A percentile compares a stretch with the other conserved stretches of the same genome.
Conservation (phyloP, 2,888 invertebrate species). For the Ichneumoninae sp. region DNA sequence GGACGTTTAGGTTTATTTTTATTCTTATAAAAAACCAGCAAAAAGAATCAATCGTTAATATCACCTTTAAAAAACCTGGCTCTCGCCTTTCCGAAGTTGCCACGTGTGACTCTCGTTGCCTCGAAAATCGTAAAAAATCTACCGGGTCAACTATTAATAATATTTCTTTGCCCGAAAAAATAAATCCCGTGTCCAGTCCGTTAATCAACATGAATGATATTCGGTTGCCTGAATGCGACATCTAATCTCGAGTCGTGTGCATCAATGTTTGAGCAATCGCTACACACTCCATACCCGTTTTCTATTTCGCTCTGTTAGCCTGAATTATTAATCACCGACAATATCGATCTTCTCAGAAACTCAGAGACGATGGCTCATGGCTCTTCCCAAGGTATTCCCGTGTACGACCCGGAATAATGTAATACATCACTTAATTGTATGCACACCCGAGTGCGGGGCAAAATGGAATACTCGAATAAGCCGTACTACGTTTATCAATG, state of each 20-base stretch:
- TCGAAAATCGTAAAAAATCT: not conserved
- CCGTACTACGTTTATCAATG: too few species aligned
- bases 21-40: not conserved
- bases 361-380: not conserved
- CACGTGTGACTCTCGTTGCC: not conserved
- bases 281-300: not conserved
- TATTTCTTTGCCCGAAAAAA: not conserved
- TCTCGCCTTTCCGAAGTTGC: not conserved
- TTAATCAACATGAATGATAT: not conserved
- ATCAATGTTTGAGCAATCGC: not conserved
- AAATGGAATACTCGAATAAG: too few species aligned
- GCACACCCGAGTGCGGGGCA: too few species aligned
- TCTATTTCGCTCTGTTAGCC: not conserved
- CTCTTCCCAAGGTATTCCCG: not conserved
- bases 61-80: not conserved
- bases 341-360: not conserved
- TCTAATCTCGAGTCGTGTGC: not conserved
- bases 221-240: not conserved
- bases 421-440: too few species aligned
- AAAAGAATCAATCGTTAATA: not conserved
- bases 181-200: not conserved
- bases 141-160: not conserved
- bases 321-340: conserved; percentile 5
- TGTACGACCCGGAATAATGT: not conserved
- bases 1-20: too few species aligned